phyloP scores from a whole-genome alignment of 2,113 vertebrate genomes.

The Psittacara wagleri region DNA sequence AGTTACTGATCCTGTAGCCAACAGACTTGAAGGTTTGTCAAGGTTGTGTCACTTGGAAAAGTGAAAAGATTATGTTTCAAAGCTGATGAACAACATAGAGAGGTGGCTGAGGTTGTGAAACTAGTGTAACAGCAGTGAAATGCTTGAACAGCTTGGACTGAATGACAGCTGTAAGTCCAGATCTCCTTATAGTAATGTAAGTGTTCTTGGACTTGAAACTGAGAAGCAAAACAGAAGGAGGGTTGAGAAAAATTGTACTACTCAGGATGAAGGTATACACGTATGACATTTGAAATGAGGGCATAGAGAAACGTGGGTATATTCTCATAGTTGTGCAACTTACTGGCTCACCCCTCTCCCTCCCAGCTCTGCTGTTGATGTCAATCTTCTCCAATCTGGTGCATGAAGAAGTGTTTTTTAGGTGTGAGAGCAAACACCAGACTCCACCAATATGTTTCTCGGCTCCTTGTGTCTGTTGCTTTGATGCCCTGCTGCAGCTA shows the following conservation, averaged over 20 bases:
- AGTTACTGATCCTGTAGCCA: background rate
- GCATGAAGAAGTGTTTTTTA: slow-evolving; percentile 31
- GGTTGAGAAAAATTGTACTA: background rate
- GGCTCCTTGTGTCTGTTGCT: background rate
- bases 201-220: background rate
- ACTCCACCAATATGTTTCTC: slow-evolving; percentile 45
- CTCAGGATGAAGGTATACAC: background rate
- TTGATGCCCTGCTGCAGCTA: background rate
- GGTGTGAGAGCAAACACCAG: slow-evolving; percentile 61
- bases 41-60: background rate
- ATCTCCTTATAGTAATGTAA: background rate
- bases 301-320: background rate
- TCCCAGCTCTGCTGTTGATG: background rate
- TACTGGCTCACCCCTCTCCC: background rate
- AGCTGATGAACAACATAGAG: background rate
- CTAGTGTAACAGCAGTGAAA: background rate
- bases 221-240: background rate
- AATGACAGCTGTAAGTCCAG: background rate
- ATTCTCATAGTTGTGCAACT: background rate
- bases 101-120: background rate
- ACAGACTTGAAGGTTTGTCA: background rate
- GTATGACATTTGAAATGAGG: background rate
- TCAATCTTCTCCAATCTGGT: slow-evolving; percentile 41
- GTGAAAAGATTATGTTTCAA: background rate
- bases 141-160: background rate